Percentiles rank a stretch among this genome's conserved stretches.
These are phyloP conservation scores for Drosophila ambigua DNA, from an alignment of 1,140 invertebrate species.

Conservation along the genomic window DNA sequence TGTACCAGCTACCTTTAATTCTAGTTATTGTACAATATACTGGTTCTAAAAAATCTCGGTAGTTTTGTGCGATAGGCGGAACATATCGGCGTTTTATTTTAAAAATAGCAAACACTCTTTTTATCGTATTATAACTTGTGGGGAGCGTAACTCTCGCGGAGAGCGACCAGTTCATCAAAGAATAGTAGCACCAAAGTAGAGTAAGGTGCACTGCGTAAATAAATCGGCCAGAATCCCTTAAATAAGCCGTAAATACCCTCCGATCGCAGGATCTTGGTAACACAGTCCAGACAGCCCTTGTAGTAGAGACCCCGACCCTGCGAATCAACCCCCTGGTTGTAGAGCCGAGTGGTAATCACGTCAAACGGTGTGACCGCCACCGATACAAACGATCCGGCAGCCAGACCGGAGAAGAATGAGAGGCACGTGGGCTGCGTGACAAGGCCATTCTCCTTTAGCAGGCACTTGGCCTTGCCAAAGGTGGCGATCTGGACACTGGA, in stretches of 20 bases:
- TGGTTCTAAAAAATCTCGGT: too few species aligned
- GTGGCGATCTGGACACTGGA: slow-evolving; percentile 93
- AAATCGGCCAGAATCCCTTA: slow-evolving; percentile 94
- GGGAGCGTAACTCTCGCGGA: slow-evolving; percentile 52
- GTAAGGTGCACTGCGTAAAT: slow-evolving; percentile 93
- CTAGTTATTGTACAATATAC: too few species aligned
- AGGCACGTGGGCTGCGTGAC: slow-evolving; percentile 86
- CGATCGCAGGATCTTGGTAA: slow-evolving; percentile 89
- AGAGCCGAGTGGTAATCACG: slow-evolving; percentile 93
- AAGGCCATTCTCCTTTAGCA: slow-evolving; percentile 81
- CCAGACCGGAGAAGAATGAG: slow-evolving; percentile 90
- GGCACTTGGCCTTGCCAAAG: slow-evolving; percentile 89
- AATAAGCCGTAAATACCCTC: slow-evolving; percentile 93
- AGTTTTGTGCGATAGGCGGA: too few species aligned
- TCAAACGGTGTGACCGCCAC: slow-evolving; percentile 95
- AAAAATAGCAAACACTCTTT: too few species aligned
- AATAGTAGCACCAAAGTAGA: slow-evolving; percentile 93
- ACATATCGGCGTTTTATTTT: too few species aligned
- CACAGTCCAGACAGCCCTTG: slow-evolving; percentile 89
- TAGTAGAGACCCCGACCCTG: slow-evolving; percentile 90
- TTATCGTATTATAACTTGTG: too few species aligned
- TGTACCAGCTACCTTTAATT: too few species aligned
- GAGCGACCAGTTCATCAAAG: slow-evolving; percentile 89
- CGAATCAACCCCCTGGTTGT: slow-evolving; percentile 92
- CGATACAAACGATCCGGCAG: slow-evolving; percentile 91